A percentile compares a stretch with the other conserved stretches of the same genome.
Evolutionary conservation across 2,888 invertebrate species (phyloP).

Genomic region (Coleophora deauratella): DNA sequence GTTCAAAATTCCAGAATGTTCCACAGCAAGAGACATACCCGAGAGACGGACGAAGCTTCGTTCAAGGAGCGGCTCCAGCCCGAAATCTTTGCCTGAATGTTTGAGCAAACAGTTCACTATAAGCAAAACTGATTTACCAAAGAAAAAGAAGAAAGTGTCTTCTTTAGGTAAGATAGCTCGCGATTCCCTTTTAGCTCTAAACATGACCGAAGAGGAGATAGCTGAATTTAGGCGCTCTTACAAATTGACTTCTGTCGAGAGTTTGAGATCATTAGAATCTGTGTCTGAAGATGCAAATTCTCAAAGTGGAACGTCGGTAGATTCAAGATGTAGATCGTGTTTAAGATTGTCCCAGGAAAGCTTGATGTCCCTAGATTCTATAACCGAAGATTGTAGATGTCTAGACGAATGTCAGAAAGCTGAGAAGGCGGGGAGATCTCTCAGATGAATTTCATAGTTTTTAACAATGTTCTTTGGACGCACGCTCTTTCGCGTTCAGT

Average conservation of each 20-base stretch:
- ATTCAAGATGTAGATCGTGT: conserved; percentile 55
- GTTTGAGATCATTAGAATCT: conserved; percentile 55
- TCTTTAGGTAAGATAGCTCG: conserved; percentile 63
- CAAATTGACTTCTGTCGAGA: conserved; percentile 60
- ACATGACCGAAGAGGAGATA: conserved; percentile 66
- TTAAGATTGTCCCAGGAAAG: conserved; percentile 61
- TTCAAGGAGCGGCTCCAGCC: conserved; percentile 55
- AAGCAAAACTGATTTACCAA: conserved; percentile 45
- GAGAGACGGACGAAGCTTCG: conserved; percentile 45
- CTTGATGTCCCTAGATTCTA: conserved; percentile 61
- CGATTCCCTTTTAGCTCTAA: conserved; percentile 59
- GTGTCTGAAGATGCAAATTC: conserved; percentile 64
- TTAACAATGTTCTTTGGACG: too few relatives aligned
- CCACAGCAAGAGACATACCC: conserved; percentile 59
- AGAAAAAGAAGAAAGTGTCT: conserved; percentile 58
- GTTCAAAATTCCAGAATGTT: conserved; percentile 57
- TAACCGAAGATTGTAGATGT: conserved; percentile 59
- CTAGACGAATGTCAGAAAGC: conserved; percentile 29
- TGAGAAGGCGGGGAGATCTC: conserved; percentile 41
- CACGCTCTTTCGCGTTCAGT: too few relatives aligned
- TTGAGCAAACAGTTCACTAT: conserved; percentile 54
- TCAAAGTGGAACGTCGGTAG: conserved; percentile 57
- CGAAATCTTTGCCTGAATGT: conserved; percentile 63
- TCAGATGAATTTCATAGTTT: conserved; percentile 31
- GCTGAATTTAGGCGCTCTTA: conserved; percentile 58